A percentile compares a stretch with the other conserved stretches of the same genome.
Evolutionary conservation across 2,113 vertebrate genomes (phyloP).

Genomic region (Sapayoa aenigma): DNA sequence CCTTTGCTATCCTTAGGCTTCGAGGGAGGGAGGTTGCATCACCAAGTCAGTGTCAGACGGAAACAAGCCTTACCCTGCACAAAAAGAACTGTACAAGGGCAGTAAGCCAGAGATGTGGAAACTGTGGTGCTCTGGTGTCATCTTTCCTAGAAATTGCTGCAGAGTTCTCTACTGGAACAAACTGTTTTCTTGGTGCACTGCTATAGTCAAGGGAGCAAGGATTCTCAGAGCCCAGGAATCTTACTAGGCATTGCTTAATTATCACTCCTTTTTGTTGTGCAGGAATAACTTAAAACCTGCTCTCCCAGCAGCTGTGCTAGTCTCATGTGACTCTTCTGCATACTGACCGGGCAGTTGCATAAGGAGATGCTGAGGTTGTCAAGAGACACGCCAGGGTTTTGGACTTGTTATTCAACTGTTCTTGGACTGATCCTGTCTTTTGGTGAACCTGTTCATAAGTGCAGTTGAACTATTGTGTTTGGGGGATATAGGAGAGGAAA

Average conservation of each 20-base stretch:
- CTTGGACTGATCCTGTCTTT: not conserved
- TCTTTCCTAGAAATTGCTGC: conserved; percentile 42
- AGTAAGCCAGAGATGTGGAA: conserved; percentile 17
- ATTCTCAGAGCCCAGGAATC: not conserved
- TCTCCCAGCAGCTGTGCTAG: not conserved
- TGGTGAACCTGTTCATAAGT: not conserved
- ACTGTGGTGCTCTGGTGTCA: conserved; percentile 15
- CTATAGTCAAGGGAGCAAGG: not conserved
- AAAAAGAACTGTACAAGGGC: not conserved
- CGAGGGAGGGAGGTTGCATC: not conserved
- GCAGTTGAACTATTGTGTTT: not conserved
- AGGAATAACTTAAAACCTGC: conserved; percentile 29
- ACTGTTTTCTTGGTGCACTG: not conserved
- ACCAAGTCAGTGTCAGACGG: not conserved
- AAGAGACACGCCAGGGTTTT: not conserved
- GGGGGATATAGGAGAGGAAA: too few relatives aligned
- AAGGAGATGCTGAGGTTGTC: not conserved
- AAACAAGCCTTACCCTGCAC: not conserved
- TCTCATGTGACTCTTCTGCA: conserved; percentile 5
- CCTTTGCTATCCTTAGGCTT: not conserved
- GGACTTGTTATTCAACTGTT: not conserved
- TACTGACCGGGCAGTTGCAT: not conserved
- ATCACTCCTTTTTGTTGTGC: not conserved
- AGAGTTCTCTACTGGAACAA: not conserved
- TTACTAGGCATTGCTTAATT: not conserved